Evolutionary conservation across 2,888 invertebrate genomes (phyloP), one percentile per base, ranked within the genome.

Genomic region (Andrena marginata): DNA sequence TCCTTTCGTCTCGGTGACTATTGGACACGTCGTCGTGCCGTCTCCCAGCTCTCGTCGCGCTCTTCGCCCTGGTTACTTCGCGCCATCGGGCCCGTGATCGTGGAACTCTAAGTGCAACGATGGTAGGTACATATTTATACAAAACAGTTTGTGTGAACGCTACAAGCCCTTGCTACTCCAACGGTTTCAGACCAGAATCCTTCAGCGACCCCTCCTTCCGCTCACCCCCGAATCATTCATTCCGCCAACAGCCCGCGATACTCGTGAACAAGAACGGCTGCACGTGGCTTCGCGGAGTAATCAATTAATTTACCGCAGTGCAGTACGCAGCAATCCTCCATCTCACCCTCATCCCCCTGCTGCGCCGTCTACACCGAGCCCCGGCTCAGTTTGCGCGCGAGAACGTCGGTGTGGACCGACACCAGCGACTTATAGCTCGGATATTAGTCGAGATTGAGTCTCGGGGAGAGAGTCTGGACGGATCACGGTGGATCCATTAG

Each of bases 361-460:
- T 64, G 69, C 42, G 62, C 71, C 71, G 65, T 62, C 16, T 60
- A 20, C 68, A 54, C 56, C 62, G 72, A 78, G 54, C 26, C 23
- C 78, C 23, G 33, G 77, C 48, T 76, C 33, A 35, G 70, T 56
- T 59, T 59, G 77, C 64, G 63, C 60, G 77, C 77, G 84, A 51
- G 23, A 56, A 51, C 59, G 70, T 80, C 78, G 69, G 65, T 70
- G 68, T 67, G 54, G 49, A 60, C 71, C 72, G 64, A 77, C 79
- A 85, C 82, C 87, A 87, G 29, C 62, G 73, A 54, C 71, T 62
- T 56, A 56, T 56, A 72, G 51, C 80, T 89, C 89, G 91, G 90
- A 93, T 93, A 92, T 93, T 91, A 90, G 91, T 90, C 82, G 90
- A 91, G 92, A 93, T 93, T 90, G 91, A 91, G 91, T 89, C 89